These are phyloP conservation scores for Sardina pilchardus DNA, from an alignment of 2,113 vertebrate species.

Conservation along the genomic window DNA sequence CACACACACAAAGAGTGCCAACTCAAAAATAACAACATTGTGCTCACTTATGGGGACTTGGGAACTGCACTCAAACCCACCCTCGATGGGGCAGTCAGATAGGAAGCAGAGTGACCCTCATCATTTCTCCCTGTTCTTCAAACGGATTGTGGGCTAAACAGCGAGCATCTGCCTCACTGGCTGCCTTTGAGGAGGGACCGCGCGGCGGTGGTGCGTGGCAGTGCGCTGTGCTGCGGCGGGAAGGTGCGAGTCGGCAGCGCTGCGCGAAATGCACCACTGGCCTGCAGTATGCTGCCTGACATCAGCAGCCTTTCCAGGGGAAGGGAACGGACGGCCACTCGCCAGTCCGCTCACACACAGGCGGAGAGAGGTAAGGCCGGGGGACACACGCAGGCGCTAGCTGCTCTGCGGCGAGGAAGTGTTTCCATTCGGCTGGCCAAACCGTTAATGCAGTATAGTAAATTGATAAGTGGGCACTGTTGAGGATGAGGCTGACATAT, in stretches of 20 bases:
- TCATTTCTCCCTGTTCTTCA: neutral
- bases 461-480: neutral
- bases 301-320: neutral
- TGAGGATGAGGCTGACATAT: neutral
- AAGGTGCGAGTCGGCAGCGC: slow-evolving; percentile 29
- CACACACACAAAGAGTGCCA: too few species aligned
- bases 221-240: neutral
- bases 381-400: neutral
- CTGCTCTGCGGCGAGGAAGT: neutral
- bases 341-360: neutral
- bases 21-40: neutral
- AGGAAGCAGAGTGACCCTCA: neutral
- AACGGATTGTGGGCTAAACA: neutral
- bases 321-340: neutral
- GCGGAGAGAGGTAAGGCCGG: neutral
- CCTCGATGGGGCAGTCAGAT: neutral
- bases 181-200: slow-evolving; percentile 20
- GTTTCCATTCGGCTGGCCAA: neutral
- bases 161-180: neutral
- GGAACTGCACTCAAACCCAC: neutral
- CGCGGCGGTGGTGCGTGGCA: neutral
- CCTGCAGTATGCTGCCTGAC: slow-evolving; percentile 52
- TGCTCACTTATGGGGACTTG: neutral
- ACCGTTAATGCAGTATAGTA: neutral
- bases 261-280: slow-evolving; percentile 59